Evolutionary conservation across 2,113 vertebrate genomes (phyloP).

Genomic region (Psilopogon haemacephalus): DNA sequence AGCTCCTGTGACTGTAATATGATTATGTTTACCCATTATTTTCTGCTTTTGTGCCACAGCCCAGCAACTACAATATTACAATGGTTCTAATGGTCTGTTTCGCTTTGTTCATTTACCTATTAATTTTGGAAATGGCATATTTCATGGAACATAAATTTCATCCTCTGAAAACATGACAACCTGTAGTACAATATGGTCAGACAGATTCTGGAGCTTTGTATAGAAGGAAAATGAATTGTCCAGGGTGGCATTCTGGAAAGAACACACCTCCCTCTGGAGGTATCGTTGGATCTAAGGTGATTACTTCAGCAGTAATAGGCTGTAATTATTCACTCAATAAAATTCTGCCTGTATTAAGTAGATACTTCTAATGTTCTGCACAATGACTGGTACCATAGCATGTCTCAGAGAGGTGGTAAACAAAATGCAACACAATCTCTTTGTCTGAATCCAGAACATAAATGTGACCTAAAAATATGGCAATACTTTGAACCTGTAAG

Average conservation of each 20-base stretch:
- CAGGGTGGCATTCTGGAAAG: conserved; percentile 30
- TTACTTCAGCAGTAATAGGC: conserved; percentile 42
- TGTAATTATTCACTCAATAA: conserved; percentile 55
- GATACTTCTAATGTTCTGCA: conserved; percentile 15
- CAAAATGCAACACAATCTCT: conserved; percentile 10
- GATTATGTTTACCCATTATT: conserved; percentile 55
- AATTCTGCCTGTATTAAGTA: conserved; percentile 32
- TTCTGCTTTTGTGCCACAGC: conserved; percentile 62
- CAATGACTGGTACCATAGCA: background rate
- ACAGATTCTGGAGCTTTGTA: conserved; percentile 3
- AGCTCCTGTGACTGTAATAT: conserved; percentile 46
- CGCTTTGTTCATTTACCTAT: conserved; percentile 73
- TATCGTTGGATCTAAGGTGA: conserved; percentile 2
- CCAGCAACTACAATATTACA: conserved; percentile 51
- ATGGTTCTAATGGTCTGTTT: conserved; percentile 69
- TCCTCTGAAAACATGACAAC: conserved; percentile 63
- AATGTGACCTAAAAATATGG: background rate
- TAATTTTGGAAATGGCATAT: conserved; percentile 74
- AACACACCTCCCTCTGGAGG: conserved; percentile 15
- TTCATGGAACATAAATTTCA: conserved; percentile 73
- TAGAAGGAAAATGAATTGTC: conserved; percentile 42
- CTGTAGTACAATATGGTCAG: conserved; percentile 51
- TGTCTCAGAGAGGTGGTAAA: conserved; percentile 37
- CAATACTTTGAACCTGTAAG: background rate
- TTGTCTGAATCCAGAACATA: background rate